Conservation (phyloP, 2,113 vertebrate species). For the Merops nubicus region DNA sequence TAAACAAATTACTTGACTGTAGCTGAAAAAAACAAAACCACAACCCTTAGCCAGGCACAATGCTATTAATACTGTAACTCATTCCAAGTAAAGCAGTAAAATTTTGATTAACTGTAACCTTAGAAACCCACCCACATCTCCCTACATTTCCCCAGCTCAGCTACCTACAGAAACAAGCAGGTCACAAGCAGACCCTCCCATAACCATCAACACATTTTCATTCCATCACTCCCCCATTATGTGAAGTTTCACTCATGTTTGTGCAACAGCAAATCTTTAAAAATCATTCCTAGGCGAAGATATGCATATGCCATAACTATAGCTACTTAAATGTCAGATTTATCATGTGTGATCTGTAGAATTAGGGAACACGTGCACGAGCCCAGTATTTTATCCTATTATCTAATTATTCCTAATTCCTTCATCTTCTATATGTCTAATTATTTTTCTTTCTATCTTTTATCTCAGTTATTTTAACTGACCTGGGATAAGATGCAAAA, state of each 20-base stretch:
- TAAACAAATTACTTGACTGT: background rate
- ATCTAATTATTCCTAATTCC: background rate
- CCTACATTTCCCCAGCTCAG: background rate
- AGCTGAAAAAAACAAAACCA: background rate
- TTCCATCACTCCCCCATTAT: background rate
- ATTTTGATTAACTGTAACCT: background rate
- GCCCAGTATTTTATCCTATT: background rate
- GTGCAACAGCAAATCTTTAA: background rate
- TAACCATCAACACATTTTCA: slow-evolving; percentile 5
- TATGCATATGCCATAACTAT: background rate
- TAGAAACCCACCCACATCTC: slow-evolving; percentile 37
- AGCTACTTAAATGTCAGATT: background rate
- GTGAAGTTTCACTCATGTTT: background rate
- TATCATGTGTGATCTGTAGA: background rate
- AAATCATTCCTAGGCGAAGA: background rate
- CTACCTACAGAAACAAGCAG: background rate
- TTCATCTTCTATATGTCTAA: background rate
- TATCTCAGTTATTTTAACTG: background rate
- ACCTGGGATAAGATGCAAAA: background rate
- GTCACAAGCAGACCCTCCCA: background rate
- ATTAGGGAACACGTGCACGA: background rate
- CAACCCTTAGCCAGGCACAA: background rate
- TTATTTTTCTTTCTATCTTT: background rate
- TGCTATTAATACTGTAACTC: background rate
- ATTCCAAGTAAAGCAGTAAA: background rate